Conservation (phyloP, 2,888 invertebrate genomes). For the Standfussiana lucernea region DNA sequence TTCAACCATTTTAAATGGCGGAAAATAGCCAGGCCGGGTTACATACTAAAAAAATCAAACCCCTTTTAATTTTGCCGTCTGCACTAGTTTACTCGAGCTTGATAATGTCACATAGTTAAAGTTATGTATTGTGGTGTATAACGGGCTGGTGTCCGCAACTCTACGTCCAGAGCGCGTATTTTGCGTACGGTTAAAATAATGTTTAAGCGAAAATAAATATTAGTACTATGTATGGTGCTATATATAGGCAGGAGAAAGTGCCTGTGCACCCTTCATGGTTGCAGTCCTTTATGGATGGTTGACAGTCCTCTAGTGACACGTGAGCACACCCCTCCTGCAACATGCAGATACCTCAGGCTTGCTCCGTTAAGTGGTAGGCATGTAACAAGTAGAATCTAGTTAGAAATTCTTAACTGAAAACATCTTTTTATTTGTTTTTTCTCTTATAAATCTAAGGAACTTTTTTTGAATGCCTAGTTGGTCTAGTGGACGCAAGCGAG, state of each 20-base stretch:
- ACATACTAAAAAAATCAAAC: not conserved
- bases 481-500: too few species aligned
- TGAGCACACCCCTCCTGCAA: not conserved
- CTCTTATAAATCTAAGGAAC: not conserved
- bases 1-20: not conserved
- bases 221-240: not conserved
- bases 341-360: not conserved
- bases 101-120: not conserved
- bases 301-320: not conserved
- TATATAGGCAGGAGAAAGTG: not conserved
- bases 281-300: too few species aligned
- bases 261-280: not conserved
- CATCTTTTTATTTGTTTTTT: not conserved
- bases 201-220: not conserved
- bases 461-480: too few species aligned
- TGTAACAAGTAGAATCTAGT: not conserved
- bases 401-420: not conserved
- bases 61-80: not conserved
- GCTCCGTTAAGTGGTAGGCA: not conserved
- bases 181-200: not conserved
- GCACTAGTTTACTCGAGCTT: not conserved
- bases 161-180: too few species aligned
- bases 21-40: not conserved
- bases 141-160: too few species aligned
- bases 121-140: too few species aligned